phyloP scores from a whole-genome alignment of 1,140 invertebrate genomes.

The Archegozetes longisetosus region DNA sequence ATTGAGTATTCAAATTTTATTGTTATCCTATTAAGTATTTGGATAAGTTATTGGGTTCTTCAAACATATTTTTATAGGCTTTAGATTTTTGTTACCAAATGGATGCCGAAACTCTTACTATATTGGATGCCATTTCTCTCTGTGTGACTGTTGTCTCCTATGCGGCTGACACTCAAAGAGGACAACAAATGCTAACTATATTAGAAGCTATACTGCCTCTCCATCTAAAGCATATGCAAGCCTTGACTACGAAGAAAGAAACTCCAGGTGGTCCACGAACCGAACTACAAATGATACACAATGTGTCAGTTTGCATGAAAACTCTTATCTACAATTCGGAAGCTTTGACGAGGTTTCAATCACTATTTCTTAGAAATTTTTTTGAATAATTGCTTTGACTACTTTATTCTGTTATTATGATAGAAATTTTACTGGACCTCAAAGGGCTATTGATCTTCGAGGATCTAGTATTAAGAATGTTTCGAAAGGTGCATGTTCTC shows the following conservation, averaged over 20 bases:
- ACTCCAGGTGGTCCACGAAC: slow-evolving; percentile 44
- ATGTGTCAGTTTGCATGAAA: slow-evolving; percentile 82
- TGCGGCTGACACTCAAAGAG: slow-evolving; percentile 80
- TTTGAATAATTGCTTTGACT: slow-evolving; percentile 21
- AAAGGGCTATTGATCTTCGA: slow-evolving; percentile 45
- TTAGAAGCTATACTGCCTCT: slow-evolving; percentile 89
- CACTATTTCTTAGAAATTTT: not conserved
- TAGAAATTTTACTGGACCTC: slow-evolving; percentile 78
- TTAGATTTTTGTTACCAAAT: slow-evolving; percentile 95
- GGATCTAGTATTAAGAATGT: slow-evolving; percentile 26
- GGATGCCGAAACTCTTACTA: slow-evolving; percentile 82
- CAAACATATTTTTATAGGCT: slow-evolving; percentile 32
- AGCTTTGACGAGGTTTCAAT: slow-evolving; percentile 67
- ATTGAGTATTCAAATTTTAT: not conserved
- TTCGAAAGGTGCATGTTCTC: slow-evolving; percentile 35
- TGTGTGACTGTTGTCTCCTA: slow-evolving; percentile 97
- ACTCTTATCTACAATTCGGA: slow-evolving; percentile 93
- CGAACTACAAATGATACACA: slow-evolving; percentile 85
- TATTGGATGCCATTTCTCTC: slow-evolving; percentile 80
- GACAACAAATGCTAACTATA: slow-evolving; percentile 94
- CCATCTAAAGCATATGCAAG: slow-evolving; percentile 81
- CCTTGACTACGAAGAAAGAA: slow-evolving; percentile 67
- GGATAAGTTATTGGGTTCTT: too few relatives aligned
- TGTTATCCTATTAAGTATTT: not conserved
- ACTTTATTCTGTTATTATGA: slow-evolving; percentile 18